phyloP scores from a whole-genome alignment of 2,888 invertebrate species.

The Reticulitermes lucifugus region DNA sequence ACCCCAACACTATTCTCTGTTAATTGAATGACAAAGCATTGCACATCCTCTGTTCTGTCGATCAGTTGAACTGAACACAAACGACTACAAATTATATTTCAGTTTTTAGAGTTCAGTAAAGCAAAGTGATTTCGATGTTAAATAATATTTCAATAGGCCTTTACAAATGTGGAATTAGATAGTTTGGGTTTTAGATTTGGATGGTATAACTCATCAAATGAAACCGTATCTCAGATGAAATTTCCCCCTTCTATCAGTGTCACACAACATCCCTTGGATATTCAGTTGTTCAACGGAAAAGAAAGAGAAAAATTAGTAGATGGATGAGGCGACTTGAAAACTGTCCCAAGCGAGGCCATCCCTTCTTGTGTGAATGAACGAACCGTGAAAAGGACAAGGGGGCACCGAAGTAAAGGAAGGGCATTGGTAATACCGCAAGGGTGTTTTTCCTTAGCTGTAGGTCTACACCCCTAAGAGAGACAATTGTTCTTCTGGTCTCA shows the following conservation, averaged over 20 bases:
- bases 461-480: background rate
- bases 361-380: constrained; percentile 37
- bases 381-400: constrained; percentile 51
- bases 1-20: background rate
- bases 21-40: constrained; percentile 36
- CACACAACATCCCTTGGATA: constrained; percentile 23
- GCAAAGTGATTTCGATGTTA: background rate
- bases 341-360: constrained; percentile 26
- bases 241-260: constrained; percentile 25
- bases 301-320: constrained; percentile 40
- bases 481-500: constrained; percentile 44
- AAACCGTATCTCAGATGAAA: constrained; percentile 35
- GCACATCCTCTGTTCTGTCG: background rate
- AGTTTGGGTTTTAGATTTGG: background rate
- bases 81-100: background rate
- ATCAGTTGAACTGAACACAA: background rate
- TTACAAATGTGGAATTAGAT: background rate
- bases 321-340: constrained; percentile 32
- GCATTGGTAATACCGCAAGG: constrained; percentile 37
- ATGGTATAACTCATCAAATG: constrained; percentile 10
- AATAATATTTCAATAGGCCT: background rate
- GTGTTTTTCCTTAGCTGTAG: constrained; percentile 9
- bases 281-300: constrained; percentile 23
- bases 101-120: background rate
- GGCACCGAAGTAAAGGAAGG: constrained; percentile 20